Percentiles rank a stretch among this genome's conserved stretches.
Conservation (phyloP, 2,113 vertebrate genomes). For the Heterocephalus glaber region DNA sequence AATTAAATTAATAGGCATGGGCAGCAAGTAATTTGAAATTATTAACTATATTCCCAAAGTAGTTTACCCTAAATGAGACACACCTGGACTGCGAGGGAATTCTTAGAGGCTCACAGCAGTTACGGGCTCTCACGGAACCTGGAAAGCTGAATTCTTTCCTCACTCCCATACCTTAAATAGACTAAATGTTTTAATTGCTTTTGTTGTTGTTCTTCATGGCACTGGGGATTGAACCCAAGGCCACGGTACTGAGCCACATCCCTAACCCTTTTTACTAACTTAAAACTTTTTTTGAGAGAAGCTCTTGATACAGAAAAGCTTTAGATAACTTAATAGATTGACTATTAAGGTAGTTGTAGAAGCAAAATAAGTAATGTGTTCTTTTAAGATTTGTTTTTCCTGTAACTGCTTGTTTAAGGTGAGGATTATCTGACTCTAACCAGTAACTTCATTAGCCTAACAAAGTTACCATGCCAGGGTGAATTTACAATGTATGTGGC, state of each 20-base stretch:
- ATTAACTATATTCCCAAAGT: not conserved
- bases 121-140: not conserved
- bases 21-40: conserved; percentile 7
- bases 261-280: not conserved
- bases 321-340: too few relatives aligned
- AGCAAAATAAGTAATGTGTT: too few relatives aligned
- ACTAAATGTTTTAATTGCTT: not conserved
- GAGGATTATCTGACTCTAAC: too few relatives aligned
- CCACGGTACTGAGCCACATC: not conserved
- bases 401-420: too few relatives aligned
- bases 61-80: not conserved
- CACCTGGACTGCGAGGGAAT: not conserved
- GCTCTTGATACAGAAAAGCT: too few relatives aligned
- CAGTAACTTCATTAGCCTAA: too few relatives aligned
- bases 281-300: not conserved
- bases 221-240: not conserved
- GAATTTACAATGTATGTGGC: too few relatives aligned
- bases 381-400: too few relatives aligned
- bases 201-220: not conserved
- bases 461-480: too few relatives aligned
- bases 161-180: not conserved
- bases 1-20: not conserved
- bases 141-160: not conserved
- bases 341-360: too few relatives aligned
- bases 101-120: not conserved